Base-by-base conservation (phyloP, 2,888 invertebrate species). In the Camptogramma bilineatum region DNA sequence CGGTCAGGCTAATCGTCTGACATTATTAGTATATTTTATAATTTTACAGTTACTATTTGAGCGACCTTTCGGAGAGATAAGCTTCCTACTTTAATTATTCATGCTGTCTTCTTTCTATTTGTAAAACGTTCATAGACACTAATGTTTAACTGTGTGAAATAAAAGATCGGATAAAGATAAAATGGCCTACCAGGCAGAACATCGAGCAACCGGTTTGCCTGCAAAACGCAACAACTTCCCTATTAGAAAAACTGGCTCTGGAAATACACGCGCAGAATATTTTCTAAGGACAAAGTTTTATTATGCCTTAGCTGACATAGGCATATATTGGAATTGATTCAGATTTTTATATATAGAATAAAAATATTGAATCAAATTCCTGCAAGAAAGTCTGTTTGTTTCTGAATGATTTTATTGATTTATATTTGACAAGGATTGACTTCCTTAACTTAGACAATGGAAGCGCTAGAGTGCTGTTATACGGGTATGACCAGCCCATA, bases 181-280 rank as follows among this genome's bases (percentile, higher is more conserved):
- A 81, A 84, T 83, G 34, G 72, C 76, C 72, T 74, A 74, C 10
- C 34, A 44, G 34, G 18, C 51, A 51, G 55, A 75, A 76, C 73
- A 69, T 59, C 74, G 77, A 85, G 42, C 42, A 16, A 44, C 88
- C 84, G 85, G 87, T 88, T 83, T 73, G 73, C 73, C 71, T 63
- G 79, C 79, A 76, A 78, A 83, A 84, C 83, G 74, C 85, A 82
- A 84, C 84, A 79, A 83, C 79, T 84, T 82, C 81, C 83, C 76
- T 73, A 74, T 71, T 68, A 79, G 81, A 86, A 88, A 87, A 88
- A 87, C 73, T 80, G 72, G 83, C 69, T 73, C 73, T 75, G 69
- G 67, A 74, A 72, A 73, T 77, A 79, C 73, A 76, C 73, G 72
- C 72, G 64, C 62, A 63, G 64, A 79, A 80, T 82, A 80, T 79